Conservation (phyloP, 2,113 vertebrate genomes). For the Hiodon alosoides region DNA sequence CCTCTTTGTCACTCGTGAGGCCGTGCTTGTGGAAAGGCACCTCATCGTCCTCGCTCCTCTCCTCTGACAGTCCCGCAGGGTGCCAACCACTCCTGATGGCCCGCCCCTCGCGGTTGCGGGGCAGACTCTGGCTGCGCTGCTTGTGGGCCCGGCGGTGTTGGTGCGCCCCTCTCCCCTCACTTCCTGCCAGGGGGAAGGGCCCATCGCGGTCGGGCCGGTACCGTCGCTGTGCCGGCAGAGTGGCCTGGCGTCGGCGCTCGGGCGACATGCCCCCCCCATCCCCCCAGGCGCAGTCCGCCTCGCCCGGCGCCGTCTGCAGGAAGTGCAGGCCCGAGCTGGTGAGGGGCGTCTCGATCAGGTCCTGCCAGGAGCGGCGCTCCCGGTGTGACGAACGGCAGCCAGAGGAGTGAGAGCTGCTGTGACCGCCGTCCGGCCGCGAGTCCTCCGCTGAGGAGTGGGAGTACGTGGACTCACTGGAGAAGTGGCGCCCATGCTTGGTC, state of each 20-base stretch:
- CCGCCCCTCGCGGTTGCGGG: slow-evolving; percentile 69
- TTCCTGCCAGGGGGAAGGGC: slow-evolving; percentile 75
- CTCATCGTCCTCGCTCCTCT: slow-evolving; percentile 67
- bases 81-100: slow-evolving; percentile 49
- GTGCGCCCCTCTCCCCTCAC: slow-evolving; percentile 62
- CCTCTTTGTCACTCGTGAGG: slow-evolving; percentile 43
- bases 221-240: slow-evolving; percentile 65
- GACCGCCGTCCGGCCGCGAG: slow-evolving; percentile 48
- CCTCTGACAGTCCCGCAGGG: slow-evolving; percentile 58
- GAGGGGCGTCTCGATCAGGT: slow-evolving; percentile 74
- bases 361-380: slow-evolving; percentile 78
- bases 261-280: slow-evolving; percentile 60
- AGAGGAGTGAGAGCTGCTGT: slow-evolving; percentile 60
- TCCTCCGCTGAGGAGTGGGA: slow-evolving; percentile 77
- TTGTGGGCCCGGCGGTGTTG: slow-evolving; percentile 65
- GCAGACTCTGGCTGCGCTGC: slow-evolving; percentile 82
- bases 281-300: slow-evolving; percentile 38
- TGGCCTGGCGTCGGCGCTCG: slow-evolving; percentile 72
- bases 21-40: slow-evolving; percentile 51
- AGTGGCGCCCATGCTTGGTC: slow-evolving; percentile 70
- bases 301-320: slow-evolving; percentile 57
- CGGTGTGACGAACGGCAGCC: slow-evolving; percentile 70
- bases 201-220: slow-evolving; percentile 74
- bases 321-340: slow-evolving; percentile 72
- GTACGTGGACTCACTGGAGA: slow-evolving; percentile 81